Evolutionary conservation across 1,140 invertebrate species (phyloP).

Genomic region (Drosophila equinoxialis): DNA sequence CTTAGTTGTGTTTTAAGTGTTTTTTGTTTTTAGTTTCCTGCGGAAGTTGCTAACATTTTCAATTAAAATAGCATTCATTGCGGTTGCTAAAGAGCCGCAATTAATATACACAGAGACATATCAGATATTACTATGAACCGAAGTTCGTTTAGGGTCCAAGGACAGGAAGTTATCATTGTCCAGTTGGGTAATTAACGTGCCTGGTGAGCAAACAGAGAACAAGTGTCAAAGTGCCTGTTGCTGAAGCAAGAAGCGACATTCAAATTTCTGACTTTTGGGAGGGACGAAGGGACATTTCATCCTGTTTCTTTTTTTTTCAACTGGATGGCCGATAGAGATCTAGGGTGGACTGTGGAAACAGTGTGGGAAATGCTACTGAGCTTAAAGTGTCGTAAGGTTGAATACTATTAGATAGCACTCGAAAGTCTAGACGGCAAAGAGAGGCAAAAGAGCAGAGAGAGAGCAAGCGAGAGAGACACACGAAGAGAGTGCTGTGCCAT

Average conservation of each 20-base stretch:
- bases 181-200: conserved; percentile 57
- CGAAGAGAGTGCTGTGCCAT: background rate
- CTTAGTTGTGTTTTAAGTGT: conserved; percentile 4
- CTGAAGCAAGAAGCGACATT: conserved; percentile 45
- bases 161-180: conserved; percentile 61
- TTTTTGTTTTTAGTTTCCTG: conserved; percentile 61
- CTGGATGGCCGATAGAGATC: conserved; percentile 58
- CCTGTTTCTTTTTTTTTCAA: conserved; percentile 15
- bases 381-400: conserved; percentile 12
- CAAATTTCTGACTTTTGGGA: conserved; percentile 49
- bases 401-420: conserved; percentile 6
- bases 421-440: conserved; percentile 1
- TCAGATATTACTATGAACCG: conserved; percentile 10
- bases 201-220: conserved; percentile 25
- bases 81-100: conserved; percentile 71
- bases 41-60: conserved; percentile 72
- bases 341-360: conserved; percentile 18
- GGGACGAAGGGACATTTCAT: conserved; percentile 48
- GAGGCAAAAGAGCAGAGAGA: background rate
- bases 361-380: conserved; percentile 47
- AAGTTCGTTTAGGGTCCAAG: background rate
- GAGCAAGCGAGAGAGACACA: background rate
- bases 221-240: conserved; percentile 68
- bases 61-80: conserved; percentile 54
- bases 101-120: conserved; percentile 43